Percentiles rank a stretch among this genome's conserved stretches.
These are phyloP conservation scores for Athene cunicularia DNA, from an alignment of 2,113 vertebrate species.

Conservation along the genomic window DNA sequence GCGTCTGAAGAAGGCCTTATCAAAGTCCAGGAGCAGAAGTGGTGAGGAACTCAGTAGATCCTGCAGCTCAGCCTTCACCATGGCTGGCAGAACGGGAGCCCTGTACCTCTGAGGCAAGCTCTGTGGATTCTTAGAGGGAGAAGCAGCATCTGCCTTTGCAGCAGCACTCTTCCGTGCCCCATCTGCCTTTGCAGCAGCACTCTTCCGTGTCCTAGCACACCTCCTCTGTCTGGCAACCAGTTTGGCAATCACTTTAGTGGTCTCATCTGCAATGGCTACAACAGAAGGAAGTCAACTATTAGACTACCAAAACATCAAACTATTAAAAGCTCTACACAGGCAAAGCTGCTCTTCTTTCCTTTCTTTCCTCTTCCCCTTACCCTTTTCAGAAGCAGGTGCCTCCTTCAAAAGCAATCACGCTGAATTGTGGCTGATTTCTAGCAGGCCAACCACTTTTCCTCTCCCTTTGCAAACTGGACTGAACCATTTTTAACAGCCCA, in stretches of 20 bases:
- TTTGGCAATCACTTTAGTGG: conserved; percentile 80
- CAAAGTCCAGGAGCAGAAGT: conserved; percentile 80
- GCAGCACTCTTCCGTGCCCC: neutral
- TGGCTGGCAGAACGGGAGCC: conserved; percentile 73
- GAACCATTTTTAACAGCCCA: neutral
- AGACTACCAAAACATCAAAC: neutral
- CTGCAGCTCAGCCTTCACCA: conserved; percentile 83
- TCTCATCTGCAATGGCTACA: conserved; percentile 83
- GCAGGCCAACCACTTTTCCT: neutral
- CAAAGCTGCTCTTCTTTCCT: neutral
- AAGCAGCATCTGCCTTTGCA: neutral
- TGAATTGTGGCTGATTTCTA: neutral
- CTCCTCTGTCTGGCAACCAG: conserved; percentile 84
- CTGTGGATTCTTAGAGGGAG: neutral
- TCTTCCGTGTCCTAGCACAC: neutral
- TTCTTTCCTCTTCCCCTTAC: neutral
- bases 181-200: neutral
- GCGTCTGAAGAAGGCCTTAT: conserved; percentile 72
- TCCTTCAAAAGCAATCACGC: neutral
- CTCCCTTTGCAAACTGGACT: neutral
- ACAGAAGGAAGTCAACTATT: neutral
- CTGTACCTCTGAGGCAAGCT: conserved; percentile 66
- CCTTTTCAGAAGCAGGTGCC: neutral
- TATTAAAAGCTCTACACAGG: neutral
- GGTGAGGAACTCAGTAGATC: conserved; percentile 84